Evolutionary conservation across 1,140 invertebrate species (phyloP).

Genomic region (Antheraea pernyi): DNA sequence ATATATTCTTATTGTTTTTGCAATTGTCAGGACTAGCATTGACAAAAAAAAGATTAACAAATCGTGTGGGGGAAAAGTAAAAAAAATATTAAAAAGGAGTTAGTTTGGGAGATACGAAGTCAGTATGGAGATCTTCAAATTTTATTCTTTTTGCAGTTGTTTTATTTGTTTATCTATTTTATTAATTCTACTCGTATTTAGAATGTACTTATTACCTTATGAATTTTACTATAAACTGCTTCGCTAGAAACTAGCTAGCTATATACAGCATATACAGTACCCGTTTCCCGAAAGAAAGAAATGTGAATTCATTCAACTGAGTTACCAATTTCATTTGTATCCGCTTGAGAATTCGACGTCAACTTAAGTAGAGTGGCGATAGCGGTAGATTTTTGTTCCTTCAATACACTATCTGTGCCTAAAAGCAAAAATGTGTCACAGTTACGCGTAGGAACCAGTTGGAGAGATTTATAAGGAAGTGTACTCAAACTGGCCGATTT

Average conservation of each 20-base stretch:
- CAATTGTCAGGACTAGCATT: too few species aligned
- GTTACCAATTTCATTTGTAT: neutral
- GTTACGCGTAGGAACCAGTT: slow-evolving; percentile 33
- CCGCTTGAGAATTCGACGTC: slow-evolving; percentile 3
- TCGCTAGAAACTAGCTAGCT: neutral
- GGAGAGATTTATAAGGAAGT: slow-evolving; percentile 39
- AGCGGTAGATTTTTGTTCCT: slow-evolving; percentile 40
- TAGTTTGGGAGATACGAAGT: too few species aligned
- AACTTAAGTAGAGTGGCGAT: slow-evolving; percentile 23
- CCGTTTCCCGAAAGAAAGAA: neutral
- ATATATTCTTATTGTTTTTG: too few species aligned
- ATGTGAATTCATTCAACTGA: neutral
- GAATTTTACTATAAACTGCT: neutral
- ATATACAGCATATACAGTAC: neutral
- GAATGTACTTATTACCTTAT: too few species aligned
- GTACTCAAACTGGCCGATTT: slow-evolving; percentile 26
- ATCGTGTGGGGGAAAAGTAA: too few species aligned
- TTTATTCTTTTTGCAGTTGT: too few species aligned
- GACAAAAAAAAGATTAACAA: too few species aligned
- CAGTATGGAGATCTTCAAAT: too few species aligned
- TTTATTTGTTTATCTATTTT: too few species aligned
- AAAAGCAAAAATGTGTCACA: slow-evolving; percentile 51
- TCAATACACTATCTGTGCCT: slow-evolving; percentile 46
- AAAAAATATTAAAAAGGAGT: too few species aligned
- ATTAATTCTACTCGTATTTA: too few species aligned